Evolutionary conservation across 2,888 invertebrate genomes (phyloP), one percentile per base, ranked within the genome.

Genomic region (Pedicia rivosa): DNA sequence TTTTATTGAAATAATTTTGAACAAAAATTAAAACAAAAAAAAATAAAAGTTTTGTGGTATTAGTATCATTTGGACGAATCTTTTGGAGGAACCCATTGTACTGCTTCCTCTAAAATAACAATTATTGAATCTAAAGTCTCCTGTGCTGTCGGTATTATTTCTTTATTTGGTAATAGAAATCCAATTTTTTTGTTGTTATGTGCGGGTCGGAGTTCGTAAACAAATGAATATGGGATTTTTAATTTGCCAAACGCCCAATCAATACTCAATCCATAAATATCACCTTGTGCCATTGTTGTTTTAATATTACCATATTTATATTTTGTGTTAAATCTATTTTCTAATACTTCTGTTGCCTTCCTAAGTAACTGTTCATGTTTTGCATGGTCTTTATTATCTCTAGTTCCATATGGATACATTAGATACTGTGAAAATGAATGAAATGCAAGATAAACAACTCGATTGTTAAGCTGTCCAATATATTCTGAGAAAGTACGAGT

Each of bases 361-460:
- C n/a, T n/a, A n/a, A n/a, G n/a, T 34, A 0, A n/a, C n/a, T n/a
- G n/a, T n/a, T n/a, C n/a, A n/a, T n/a, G n/a, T n/a, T n/a, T n/a
- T n/a, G 47, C 44, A 39, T 63, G 16, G 7, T 10, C 2, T 13
- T n/a, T n/a, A n/a, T 35, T 35, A 0, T 66, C 70, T 1, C 72
- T 71, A 47, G 78, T 70, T 1, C 82, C 82, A 52, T 75, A 82
- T 0, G 83, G 81, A 38, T 77, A 55, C 30, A 83, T 55, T 30
- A 83, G 55, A 29, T 75, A 61, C 50, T 86, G 82, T 1, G 78
- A 74, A 49, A 70, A 82, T 1, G 83, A 78, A 54, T 87, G 86
- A 52, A 83, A 72, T 1, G 75, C 70, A 3, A 86, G 51, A 51
- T 81, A 86, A 22, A 74, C 57, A 24, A 67, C 65, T 12, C 77